Conservation (phyloP, 2,797 vertebrate genomes). For the Falco novaeseelandiae region DNA sequence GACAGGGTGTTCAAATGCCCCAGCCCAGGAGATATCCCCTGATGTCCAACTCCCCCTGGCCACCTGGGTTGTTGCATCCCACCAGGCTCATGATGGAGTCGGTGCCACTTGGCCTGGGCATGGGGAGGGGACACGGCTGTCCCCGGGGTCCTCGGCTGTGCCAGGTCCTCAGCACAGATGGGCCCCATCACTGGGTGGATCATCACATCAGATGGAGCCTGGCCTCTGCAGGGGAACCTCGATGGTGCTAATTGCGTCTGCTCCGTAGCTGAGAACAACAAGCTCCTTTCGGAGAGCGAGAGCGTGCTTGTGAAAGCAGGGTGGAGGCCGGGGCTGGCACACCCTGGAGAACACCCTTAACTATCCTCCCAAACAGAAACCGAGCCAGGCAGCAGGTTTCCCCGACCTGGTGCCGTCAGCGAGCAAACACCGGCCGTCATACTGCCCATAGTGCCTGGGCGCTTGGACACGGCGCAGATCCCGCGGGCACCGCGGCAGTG, state of each 20-base stretch:
- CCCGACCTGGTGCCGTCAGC: neutral
- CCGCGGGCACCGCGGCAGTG: fast-evolving
- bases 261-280: neutral
- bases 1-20: neutral
- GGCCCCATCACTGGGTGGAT: neutral
- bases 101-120: neutral
- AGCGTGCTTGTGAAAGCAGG: constrained; percentile 55
- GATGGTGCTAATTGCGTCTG: neutral
- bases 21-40: neutral
- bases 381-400: neutral
- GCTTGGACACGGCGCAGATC: neutral
- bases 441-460: neutral
- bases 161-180: neutral
- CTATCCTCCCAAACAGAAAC: constrained; percentile 69
- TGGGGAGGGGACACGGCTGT: fast-evolving
- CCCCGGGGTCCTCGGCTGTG: neutral
- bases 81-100: fast-evolving
- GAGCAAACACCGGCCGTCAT: neutral
- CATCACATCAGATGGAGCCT: no score
- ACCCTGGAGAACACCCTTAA: constrained; percentile 56
- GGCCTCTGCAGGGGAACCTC: neutral
- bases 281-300: constrained; percentile 23
- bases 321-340: constrained; percentile 46
- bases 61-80: neutral
- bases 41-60: fast-evolving